Evolutionary conservation across 1,140 invertebrate genomes (phyloP), one percentile per base, ranked within the genome.

Genomic region (Drosophila littoralis): DNA sequence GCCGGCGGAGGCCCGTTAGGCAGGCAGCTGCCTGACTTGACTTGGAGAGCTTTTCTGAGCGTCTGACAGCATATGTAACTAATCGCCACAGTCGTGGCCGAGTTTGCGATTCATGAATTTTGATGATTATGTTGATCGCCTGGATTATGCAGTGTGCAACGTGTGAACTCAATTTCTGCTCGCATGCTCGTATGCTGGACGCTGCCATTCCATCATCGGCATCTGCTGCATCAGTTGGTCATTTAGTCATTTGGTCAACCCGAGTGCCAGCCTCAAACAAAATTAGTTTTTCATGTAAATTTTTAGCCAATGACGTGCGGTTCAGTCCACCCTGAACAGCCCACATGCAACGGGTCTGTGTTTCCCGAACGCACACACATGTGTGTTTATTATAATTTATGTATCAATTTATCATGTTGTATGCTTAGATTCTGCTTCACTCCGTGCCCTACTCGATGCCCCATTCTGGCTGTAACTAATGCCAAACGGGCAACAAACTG

Each of bases 231-330:
- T 59, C 73, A 54, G 50, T 43, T 15, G 15, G 60, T 64, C 72
- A 75, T 63, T 75, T 71, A 52, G 67, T 71, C 60, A 71, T 42
- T 10, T 54, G 10, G 43, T 40, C 45, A 36, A 57, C 32, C 6
- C 2, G n/a, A 50, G 35, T 22, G 7, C 10, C 32, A 52, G 46
- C 17, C 54, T 50, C 52, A 50, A 42, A 38, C 52, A 60, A 81
- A 86, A 86, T 86, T 88, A 83, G 83, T 86, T 86, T 86, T 86
- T 89, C 84, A 86, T 89, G 83, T 86, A 86, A 86, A 88, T 86
- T 88, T 79, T 79, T 71, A 76, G 61, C 61, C 82, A 73, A 85
- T 76, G 50, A 50, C 52, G 45, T 63, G 71, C 59, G 63, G 50
- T 46, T 17, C 35, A 32, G 15, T 13, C 13, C 28, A 35, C 9